Evolutionary conservation across 1,140 invertebrate genomes (phyloP), one percentile per base, ranked within the genome.

Genomic region (Drosophila ercepeae): DNA sequence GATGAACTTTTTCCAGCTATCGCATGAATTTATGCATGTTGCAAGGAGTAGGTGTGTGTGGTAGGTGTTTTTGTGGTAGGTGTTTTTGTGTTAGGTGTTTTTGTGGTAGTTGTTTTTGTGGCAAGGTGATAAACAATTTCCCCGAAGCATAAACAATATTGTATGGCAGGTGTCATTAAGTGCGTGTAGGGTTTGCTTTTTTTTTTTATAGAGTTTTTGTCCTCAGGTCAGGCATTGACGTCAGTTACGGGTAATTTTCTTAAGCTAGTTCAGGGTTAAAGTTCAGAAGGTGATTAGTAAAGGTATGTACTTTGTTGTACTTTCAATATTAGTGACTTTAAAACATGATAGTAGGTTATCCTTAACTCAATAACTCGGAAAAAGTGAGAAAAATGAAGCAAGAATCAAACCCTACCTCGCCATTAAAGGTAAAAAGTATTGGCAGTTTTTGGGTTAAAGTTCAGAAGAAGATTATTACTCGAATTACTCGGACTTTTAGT

Each of bases 111-210:
- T 36, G 34, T 36, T 52, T 50, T 19, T 52, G 25, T 6, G 45
- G 19, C n/a, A n/a, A n/a, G n/a, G 57, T 61, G 78, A 76, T 81
- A 76, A 82, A 73, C 78, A 67, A 82, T 81, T 81, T 77, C 60
- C 50, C 52, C 53, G 51, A 67, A 67, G 64, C 73, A 77, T 63
- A 70, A 63, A 64, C 78, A 60, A 77, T 83, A 57, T 74, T 60
- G 21, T 83, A 57, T 74, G 64, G 21, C 64, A 67, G 60, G 48
- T 67, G 39, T 11, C 46, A 25, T 21, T 32, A 52, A 50, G 57
- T 50, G 19, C 44, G 44, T 42, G 57, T 50, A 32, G 27, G 25
- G 16, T 21, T 29, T 18, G 16, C 13, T 16, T 19, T 42, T 25
- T 14, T 45, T 19, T 13, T 16, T 48, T n/a, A n/a, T n/a, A n/a